A percentile compares a stretch with the other conserved stretches of the same genome.
Evolutionary conservation across 2,113 vertebrate species (phyloP).

Genomic region (Synchiropus splendidus): DNA sequence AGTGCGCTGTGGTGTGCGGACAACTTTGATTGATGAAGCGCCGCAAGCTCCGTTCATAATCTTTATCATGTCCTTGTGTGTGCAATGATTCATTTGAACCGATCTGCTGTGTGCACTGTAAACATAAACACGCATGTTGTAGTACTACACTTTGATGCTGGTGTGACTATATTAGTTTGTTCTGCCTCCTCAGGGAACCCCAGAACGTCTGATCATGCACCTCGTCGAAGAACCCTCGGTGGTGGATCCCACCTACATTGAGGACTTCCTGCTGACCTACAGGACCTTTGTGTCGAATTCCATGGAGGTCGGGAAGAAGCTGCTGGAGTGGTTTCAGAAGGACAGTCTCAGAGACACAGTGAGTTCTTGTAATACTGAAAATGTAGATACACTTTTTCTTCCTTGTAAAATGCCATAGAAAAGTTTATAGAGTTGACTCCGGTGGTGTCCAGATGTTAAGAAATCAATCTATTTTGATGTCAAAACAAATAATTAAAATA

Average conservation of each 20-base stretch:
- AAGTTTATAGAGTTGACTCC: background rate
- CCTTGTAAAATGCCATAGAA: too few species aligned
- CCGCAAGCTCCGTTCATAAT: too few species aligned
- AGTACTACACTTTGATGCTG: too few species aligned
- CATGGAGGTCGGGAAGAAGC: constrained; percentile 84
- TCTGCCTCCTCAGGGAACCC: constrained; percentile 72
- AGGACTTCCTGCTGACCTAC: constrained; percentile 93
- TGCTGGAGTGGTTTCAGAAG: constrained; percentile 91
- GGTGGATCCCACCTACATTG: constrained; percentile 95
- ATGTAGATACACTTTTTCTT: background rate
- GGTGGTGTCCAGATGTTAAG: background rate
- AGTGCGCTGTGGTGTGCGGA: background rate
- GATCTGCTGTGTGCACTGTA: background rate
- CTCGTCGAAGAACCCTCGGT: constrained; percentile 96
- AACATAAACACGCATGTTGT: too few species aligned
- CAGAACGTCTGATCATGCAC: constrained; percentile 90
- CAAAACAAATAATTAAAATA: too few species aligned
- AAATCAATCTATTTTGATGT: too few species aligned
- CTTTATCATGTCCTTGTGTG: background rate
- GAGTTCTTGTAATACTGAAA: constrained; percentile 17
- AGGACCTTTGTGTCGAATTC: constrained; percentile 89
- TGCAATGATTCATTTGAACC: constrained; percentile 3
- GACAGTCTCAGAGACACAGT: constrained; percentile 90
- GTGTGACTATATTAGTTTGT: constrained; percentile 5
- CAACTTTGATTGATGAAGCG: too few species aligned